Base-by-base conservation (phyloP, 2,797 vertebrate genomes). In the Chelidonichthys spinosus region DNA sequence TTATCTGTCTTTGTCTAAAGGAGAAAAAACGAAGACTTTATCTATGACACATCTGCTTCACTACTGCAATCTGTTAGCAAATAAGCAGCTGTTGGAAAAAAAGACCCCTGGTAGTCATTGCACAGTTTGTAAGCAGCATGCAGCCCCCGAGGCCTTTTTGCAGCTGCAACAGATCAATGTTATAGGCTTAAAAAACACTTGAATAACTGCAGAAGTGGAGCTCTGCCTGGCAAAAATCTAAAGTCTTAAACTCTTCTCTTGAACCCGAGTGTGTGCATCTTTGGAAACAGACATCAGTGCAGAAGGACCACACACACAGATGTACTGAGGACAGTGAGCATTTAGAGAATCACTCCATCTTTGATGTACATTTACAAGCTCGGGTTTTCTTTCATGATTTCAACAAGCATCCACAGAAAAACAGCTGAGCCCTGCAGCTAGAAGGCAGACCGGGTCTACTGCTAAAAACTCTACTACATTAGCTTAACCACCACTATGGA, bases 51-150 rank as follows among this genome's bases (percentile, higher is more conserved):
- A 90, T 92, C 87, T 92, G 85, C 61, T 86, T 85, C 82, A 84
- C 76, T 59, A 60, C 63, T 66, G 85, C 89, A 90, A 89, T 90
- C 85, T 92, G 88, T 90, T 88, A 84, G 80, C 78, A 89, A 84
- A 87, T 85, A 89, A 84, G 85, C 89, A 92, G 87, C 89, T 92
- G 89, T 82, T 89, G 87, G 81, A 85, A 87, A 85, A 83, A 88
- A 70, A 81, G 40, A 14, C 84, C 84, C 76, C 71, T 80, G 81
- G 79, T 85, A 84, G 75, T 89, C 82, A 79, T 87, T 78, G 88
- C 86, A 82, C 88, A 91, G 83, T 88, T 83, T 83, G 87, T 75
- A 76, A 88, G 77, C 82, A 85, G 84, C 77, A 75, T 73, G 73
- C 66, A 54, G 72, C 56, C 90, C 85, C 87, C 82, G 81, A 62